Conservation (phyloP, 2,113 vertebrate species). For the Rhinoptilus africanus region DNA sequence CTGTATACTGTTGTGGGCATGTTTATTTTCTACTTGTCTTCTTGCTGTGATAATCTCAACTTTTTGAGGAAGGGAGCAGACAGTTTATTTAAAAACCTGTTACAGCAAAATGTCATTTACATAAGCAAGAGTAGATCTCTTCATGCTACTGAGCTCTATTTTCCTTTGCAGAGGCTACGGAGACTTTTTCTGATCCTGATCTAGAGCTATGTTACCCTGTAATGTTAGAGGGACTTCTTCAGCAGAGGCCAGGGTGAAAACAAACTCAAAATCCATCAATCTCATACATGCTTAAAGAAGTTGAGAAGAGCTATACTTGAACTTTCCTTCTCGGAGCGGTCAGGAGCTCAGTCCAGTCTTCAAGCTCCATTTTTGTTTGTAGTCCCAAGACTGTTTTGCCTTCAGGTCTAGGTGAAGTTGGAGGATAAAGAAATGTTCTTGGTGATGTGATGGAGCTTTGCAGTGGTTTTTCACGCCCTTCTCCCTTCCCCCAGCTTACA, state of each 20-base stretch:
- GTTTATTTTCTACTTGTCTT: conserved; percentile 44
- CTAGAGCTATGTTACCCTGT: background rate
- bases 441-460: background rate
- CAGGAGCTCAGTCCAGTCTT: background rate
- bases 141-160: background rate
- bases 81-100: conserved; percentile 44
- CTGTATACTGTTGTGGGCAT: background rate
- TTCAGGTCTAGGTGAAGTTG: background rate
- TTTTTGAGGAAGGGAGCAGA: conserved; percentile 15
- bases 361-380: background rate
- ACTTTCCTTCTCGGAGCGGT: background rate
- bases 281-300: background rate
- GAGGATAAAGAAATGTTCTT: background rate
- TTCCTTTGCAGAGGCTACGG: background rate
- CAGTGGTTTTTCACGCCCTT: background rate
- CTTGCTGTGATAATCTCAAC: conserved; percentile 9
- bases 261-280: background rate
- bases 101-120: conserved; percentile 27
- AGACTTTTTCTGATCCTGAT: background rate
- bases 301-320: background rate
- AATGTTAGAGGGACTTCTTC: background rate
- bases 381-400: background rate
- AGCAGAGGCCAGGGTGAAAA: background rate
- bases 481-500: background rate
- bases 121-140: conserved; percentile 11